Evolutionary conservation across 2,797 vertebrate species (phyloP).

Genomic region (Remorina albescens): DNA sequence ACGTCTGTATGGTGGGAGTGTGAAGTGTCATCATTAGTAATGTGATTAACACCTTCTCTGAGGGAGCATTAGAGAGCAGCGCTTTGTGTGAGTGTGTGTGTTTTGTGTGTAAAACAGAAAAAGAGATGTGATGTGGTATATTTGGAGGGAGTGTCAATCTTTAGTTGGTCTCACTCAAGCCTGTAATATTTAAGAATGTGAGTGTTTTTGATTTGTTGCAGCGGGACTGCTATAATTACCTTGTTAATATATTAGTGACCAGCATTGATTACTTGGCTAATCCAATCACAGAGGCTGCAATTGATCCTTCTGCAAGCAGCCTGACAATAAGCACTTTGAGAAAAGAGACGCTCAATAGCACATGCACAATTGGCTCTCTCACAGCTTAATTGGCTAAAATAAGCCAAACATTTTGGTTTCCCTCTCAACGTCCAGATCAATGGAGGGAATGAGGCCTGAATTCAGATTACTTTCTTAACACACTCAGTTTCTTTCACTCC

Average conservation of each 20-base stretch:
- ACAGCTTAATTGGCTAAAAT: conserved; percentile 96
- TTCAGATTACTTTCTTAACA: conserved; percentile 92
- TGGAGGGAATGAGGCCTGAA: conserved; percentile 88
- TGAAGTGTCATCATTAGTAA: conserved; percentile 77
- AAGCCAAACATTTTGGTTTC: conserved; percentile 98
- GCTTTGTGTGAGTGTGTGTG: conserved; percentile 49
- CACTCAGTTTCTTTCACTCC: conserved; percentile 35
- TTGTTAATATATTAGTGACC: conserved; percentile 98
- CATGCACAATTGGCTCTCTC: conserved; percentile 90
- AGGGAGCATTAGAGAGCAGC: conserved; percentile 31
- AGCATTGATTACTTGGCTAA: conserved; percentile 95
- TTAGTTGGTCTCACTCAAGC: conserved; percentile 42
- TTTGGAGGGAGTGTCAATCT: conserved; percentile 3
- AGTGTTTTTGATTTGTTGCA: conserved; percentile 45
- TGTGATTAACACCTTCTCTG: conserved; percentile 72
- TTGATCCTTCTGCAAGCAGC: conserved; percentile 92
- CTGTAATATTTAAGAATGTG: conserved; percentile 43
- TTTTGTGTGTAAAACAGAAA: conserved; percentile 48
- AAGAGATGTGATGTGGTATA: conserved; percentile 46
- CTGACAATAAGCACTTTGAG: conserved; percentile 92
- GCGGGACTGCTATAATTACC: conserved; percentile 87
- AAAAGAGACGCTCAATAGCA: conserved; percentile 90
- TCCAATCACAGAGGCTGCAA: conserved; percentile 91
- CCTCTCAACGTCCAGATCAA: conserved; percentile 90
- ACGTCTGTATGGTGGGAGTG: conserved; percentile 58